These are phyloP conservation scores for Valencia hispanica DNA, from an alignment of 2,797 vertebrate genomes.

Conservation along the genomic window DNA sequence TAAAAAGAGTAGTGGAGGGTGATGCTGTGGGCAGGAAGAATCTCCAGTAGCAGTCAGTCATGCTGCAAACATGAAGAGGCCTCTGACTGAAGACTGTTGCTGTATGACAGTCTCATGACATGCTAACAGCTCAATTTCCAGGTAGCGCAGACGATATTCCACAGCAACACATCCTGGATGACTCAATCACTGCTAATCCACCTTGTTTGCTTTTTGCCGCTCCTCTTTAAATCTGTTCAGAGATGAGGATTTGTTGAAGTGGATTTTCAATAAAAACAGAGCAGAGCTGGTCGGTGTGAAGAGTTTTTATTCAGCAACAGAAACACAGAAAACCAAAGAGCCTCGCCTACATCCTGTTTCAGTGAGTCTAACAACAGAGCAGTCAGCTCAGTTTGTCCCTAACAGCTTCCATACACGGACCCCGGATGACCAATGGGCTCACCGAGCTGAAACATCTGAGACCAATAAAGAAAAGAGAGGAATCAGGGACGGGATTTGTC, in stretches of 20 bases:
- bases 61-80: background rate
- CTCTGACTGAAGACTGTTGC: background rate
- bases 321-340: background rate
- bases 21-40: background rate
- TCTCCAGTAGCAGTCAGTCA: background rate
- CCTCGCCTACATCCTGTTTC: background rate
- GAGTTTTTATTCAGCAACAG: slow-evolving; percentile 1
- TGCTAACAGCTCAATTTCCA: no score
- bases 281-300: background rate
- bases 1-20: background rate
- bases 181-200: no score
- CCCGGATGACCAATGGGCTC: background rate
- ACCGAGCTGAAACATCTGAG: background rate
- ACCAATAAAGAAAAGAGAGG: background rate
- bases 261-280: background rate
- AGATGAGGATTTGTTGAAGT: no score
- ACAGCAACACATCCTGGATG: no score
- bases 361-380: background rate
- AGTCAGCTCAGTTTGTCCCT: background rate
- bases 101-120: background rate
- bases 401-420: background rate
- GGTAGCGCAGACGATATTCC: no score
- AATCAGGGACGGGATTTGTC: background rate
- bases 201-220: no score
- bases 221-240: no score